Evolutionary conservation across 2,888 invertebrate species (phyloP), one percentile per base, ranked within the genome.

Genomic region (Pomacea canaliculata): DNA sequence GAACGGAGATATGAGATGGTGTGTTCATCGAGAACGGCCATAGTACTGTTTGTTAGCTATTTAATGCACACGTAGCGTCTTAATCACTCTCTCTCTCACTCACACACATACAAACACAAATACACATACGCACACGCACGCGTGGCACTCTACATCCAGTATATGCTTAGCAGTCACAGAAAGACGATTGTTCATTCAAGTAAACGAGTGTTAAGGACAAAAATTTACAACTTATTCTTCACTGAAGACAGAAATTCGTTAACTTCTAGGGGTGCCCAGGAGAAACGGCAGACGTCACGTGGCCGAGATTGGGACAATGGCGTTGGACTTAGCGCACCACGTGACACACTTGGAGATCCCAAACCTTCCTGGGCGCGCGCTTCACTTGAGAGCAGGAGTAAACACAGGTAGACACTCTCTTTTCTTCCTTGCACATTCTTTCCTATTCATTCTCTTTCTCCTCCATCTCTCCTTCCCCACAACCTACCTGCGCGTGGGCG

Each of bases 341-440:
- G 85, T 87, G 66, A 84, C 83, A 19, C 82, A 83, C 59, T 79
- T 86, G 73, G 87, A 86, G 65, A 86, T 88, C 62, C 88, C 87
- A 1, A 87, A 88, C 71, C 79, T 86, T 16, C 86, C 86, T 23
- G 85, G 85, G 12, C 84, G 83, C 13, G 82, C 83, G 37, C 83
- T 87, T 48, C 79, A 81, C n/a, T 80, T 88, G 7, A 76, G 88
- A 23, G 85, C 86, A 27, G 88, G 88, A 1, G 79, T 85, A 49
- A 87, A 88, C 70, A 85, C 86, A 74, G 88, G 88, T 86, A 80
- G 65, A 37, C 37, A 37, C 37, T 37, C 37, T 5, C 37, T 37
- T 37, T 23, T 23, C 23, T 23, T 23, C 23, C 37, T 37, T 5
- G 37, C 37, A 37, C 37, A 3, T 37, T 37, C 37, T 37, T 37